Evolutionary conservation across 2,888 invertebrate genomes (phyloP).

Genomic region (Cheilosia variabilis): DNA sequence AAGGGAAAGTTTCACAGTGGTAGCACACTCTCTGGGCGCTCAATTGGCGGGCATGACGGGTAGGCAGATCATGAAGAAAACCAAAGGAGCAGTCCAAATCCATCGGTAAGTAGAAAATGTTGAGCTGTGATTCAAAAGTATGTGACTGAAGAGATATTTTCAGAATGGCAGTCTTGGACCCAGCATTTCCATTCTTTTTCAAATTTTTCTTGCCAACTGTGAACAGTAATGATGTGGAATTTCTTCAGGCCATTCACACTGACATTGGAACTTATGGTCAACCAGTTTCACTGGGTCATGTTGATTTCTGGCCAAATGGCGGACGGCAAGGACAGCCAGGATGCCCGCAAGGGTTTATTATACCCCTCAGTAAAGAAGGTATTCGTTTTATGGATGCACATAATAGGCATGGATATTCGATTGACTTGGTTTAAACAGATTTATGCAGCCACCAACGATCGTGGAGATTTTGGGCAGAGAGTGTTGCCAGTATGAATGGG

Average conservation of each 20-base stretch:
- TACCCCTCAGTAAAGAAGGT: slow-evolving; percentile 60
- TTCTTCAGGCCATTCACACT: slow-evolving; percentile 58
- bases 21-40: slow-evolving; percentile 59
- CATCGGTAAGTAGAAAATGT: slow-evolving; percentile 19
- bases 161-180: slow-evolving; percentile 55
- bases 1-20: slow-evolving; percentile 30
- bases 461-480: slow-evolving; percentile 66
- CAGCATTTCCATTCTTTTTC: slow-evolving; percentile 61
- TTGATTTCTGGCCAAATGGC: slow-evolving; percentile 70
- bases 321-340: slow-evolving; percentile 63
- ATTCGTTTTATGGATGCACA: background rate
- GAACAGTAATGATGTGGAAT: slow-evolving; percentile 46
- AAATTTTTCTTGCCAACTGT: slow-evolving; percentile 29
- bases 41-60: slow-evolving; percentile 57
- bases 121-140: background rate
- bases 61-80: slow-evolving; percentile 32
- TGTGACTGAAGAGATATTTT: background rate
- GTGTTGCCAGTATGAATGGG: slow-evolving; percentile 37
- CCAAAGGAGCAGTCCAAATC: slow-evolving; percentile 29
- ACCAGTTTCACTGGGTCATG: slow-evolving; percentile 35
- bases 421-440: slow-evolving; percentile 19
- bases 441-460: slow-evolving; percentile 67
- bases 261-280: slow-evolving; percentile 62
- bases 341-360: slow-evolving; percentile 49
- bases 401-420: background rate